Evolutionary conservation across 2,113 vertebrate species (phyloP).

Genomic region (Pelusios castaneus): DNA sequence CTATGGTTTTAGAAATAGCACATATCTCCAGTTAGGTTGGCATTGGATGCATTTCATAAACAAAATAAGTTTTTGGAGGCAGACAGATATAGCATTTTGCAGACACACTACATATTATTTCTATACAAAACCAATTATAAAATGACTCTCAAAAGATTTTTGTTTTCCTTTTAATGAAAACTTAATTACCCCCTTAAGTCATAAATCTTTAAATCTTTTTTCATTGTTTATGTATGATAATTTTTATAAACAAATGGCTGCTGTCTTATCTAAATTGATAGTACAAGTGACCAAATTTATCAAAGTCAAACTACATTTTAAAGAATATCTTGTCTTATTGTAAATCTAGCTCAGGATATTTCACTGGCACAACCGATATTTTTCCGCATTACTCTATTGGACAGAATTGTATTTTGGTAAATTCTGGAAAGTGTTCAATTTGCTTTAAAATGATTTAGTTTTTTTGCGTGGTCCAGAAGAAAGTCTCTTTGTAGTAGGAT

Average conservation of each 20-base stretch:
- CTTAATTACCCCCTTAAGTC: slow-evolving; percentile 24
- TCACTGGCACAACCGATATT: slow-evolving; percentile 19
- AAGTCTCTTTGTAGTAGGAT: neutral
- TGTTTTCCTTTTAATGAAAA: slow-evolving; percentile 18
- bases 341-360: slow-evolving; percentile 2
- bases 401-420: neutral
- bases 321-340: neutral
- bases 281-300: slow-evolving; percentile 49
- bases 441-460: neutral
- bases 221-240: slow-evolving; percentile 24
- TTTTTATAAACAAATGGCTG: slow-evolving; percentile 44
- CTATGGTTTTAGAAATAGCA: neutral
- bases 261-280: slow-evolving; percentile 48
- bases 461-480: neutral
- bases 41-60: neutral
- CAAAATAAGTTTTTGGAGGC: neutral
- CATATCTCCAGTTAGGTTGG: neutral
- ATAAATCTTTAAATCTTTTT: slow-evolving; percentile 32
- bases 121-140: slow-evolving; percentile 27
- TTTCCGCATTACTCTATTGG: neutral
- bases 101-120: neutral
- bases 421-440: neutral
- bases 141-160: neutral
- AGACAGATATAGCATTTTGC: neutral
- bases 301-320: slow-evolving; percentile 26